Evolutionary conservation across 2,888 invertebrate genomes (phyloP).

Genomic region (Oxycera nigricornis): DNA sequence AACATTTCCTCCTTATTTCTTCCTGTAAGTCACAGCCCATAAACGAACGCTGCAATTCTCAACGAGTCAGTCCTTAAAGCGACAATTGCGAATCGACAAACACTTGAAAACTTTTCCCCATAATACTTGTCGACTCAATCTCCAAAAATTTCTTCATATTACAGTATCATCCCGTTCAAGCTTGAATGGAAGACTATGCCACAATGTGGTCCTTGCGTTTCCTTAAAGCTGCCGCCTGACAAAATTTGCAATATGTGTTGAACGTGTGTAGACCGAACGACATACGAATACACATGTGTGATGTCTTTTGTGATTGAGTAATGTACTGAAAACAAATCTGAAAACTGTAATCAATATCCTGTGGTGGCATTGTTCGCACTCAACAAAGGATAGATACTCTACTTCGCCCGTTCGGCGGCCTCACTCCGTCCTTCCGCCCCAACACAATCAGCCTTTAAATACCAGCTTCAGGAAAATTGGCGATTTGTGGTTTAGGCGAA

Average conservation of each 20-base stretch:
- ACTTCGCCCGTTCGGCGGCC: neutral
- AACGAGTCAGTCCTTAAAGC: neutral
- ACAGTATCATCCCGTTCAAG: neutral
- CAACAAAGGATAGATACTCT: constrained; percentile 37
- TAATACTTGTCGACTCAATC: neutral
- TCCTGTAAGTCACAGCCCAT: too few relatives aligned
- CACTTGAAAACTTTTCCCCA: neutral
- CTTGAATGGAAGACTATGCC: neutral
- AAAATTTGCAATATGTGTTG: neutral
- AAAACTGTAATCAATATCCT: constrained; percentile 39
- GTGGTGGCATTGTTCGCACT: constrained; percentile 34
- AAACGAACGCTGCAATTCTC: too few relatives aligned
- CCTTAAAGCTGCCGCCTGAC: neutral
- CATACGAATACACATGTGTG: neutral
- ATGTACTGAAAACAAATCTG: constrained; percentile 38
- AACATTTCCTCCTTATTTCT: too few relatives aligned
- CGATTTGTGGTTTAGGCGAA: constrained; percentile 27
- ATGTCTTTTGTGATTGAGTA: constrained; percentile 36
- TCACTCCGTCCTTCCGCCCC: neutral
- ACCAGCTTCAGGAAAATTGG: constrained; percentile 33
- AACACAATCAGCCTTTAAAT: constrained; percentile 26
- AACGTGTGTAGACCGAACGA: neutral
- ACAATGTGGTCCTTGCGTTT: neutral
- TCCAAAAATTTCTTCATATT: neutral
- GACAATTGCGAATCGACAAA: neutral